Evolutionary conservation across 2,888 invertebrate species (phyloP).

Genomic region (Dasysyrphus albostriatus): DNA sequence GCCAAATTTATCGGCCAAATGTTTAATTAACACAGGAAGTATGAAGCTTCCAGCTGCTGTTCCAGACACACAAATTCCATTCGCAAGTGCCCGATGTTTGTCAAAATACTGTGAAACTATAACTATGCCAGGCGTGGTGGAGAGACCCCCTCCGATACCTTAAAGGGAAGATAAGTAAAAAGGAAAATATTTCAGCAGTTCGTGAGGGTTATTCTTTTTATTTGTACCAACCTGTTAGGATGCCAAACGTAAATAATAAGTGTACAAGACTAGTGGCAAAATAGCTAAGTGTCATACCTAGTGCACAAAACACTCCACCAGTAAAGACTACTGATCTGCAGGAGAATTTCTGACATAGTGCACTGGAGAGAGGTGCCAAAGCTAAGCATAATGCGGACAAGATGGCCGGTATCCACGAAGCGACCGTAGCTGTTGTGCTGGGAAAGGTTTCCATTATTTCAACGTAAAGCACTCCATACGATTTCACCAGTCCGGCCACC

Average conservation of each 20-base stretch:
- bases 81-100: constrained; percentile 90
- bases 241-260: constrained; percentile 89
- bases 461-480: constrained; percentile 91
- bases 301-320: constrained; percentile 89
- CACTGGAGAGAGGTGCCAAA: constrained; percentile 90
- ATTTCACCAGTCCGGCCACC: constrained; percentile 92
- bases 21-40: constrained; percentile 90
- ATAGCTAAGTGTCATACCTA: constrained; percentile 88
- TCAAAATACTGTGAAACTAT: constrained; percentile 92
- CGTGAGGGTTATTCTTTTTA: background rate
- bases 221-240: constrained; percentile 87
- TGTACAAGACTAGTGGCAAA: constrained; percentile 89
- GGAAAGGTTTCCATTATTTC: constrained; percentile 92
- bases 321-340: constrained; percentile 89
- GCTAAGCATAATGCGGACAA: constrained; percentile 90
- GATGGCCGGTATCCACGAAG: constrained; percentile 92
- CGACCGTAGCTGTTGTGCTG: constrained; percentile 89
- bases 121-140: constrained; percentile 92
- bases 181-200: background rate
- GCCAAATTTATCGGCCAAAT: constrained; percentile 88
- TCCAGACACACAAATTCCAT: constrained; percentile 92
- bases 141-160: constrained; percentile 91
- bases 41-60: constrained; percentile 92
- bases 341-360: constrained; percentile 88
- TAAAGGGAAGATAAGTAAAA: constrained; percentile 23